Evolutionary conservation across 2,888 invertebrate species (phyloP), one percentile per base, ranked within the genome.

Genomic region (Gibbula magus): DNA sequence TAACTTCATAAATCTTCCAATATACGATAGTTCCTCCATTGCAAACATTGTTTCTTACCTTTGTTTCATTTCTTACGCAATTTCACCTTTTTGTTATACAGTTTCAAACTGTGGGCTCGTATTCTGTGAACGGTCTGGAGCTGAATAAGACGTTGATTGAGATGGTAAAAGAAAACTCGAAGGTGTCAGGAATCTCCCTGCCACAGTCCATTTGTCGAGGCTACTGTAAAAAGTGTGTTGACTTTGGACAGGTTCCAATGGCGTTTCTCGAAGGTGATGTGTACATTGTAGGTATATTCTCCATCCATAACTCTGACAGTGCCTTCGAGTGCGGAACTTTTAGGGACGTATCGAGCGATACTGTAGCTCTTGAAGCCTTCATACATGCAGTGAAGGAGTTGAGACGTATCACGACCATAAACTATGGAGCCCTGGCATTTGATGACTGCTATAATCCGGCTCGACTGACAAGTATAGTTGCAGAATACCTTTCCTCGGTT

Each of bases 371-470:
- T 7, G 90, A 91, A 79, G 86, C 87, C 0, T 90, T 91, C 80
- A 75, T 90, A 2, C 84, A 86, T 56, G 84, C 86, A 4, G 83
- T 90, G 0, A 75, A 86, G 29, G 77, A 85, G 10, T 70, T 86
- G 7, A 82, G 83, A 2, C 75, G 74, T 2, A 80, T 51, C 1
- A 88, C 89, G 0, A 83, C 84, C 2, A 83, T 89, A 5, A 83
- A 86, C 1, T 89, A 89, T 74, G 90, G 91, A n/a, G 91, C 89
- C 0, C 78, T 91, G 10, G 87, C 85, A 4, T 86, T 90, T 51
- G 91, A 91, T 76, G 90, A 90, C 80, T 91, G 91, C 80, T 89
- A 90, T 80, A 91, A 88, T 70, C 82, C 88, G 0, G 61, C 82
- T n/a, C 77, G 86, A 45, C 80, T 83, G 16, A 82, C 79, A 29